Evolutionary conservation across 2,888 invertebrate genomes (phyloP), one percentile per base, ranked within the genome.

Genomic region (Hirtodrosophila cameraria): DNA sequence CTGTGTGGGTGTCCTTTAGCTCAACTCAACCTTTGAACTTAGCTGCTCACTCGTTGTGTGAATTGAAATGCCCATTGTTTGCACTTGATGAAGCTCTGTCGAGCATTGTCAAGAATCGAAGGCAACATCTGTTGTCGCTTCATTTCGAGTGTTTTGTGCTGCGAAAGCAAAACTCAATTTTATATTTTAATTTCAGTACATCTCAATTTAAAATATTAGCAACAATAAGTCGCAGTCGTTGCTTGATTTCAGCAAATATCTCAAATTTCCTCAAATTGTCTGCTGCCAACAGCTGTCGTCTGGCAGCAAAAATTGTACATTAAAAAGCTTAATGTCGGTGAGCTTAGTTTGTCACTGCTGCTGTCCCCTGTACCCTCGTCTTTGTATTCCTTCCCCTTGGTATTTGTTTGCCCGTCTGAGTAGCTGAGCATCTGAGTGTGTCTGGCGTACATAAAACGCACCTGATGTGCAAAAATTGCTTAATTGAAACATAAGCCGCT

Each of bases 401-500:
- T n/a, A 43, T 42, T 39, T 48, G 61, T 58, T 52, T 65, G 59
- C 50, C 50, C 53, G 58, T 63, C 74, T 52, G 63, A 58, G 60
- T n/a, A n/a, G n/a, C n/a, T n/a, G n/a, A n/a, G n/a, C n/a, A n/a
- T n/a, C n/a, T n/a, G n/a, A n/a, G n/a, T n/a, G n/a, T 58, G 74
- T 52, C 65, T 64, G 68, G 60, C 58, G 38, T 4, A 48, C 82
- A 84, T 83, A 70, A 83, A 84, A 77, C 82, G 69, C 83, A 83
- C 83, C 83, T 83, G 83, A 82, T 82, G 83, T 82, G 67, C 74
- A 71, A 68, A 75, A 82, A 86, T 70, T 80, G 76, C 78, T 78
- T 86, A 86, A 85, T 85, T 85, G 86, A 85, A 84, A 80, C 82
- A 82, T 86, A 86, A 85, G 84, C 86, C 75, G 74, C 71, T 74